Percentiles rank a stretch among this genome's conserved stretches.
Evolutionary conservation across 2,888 invertebrate genomes (phyloP).

Genomic region (Cantharis lateralis): DNA sequence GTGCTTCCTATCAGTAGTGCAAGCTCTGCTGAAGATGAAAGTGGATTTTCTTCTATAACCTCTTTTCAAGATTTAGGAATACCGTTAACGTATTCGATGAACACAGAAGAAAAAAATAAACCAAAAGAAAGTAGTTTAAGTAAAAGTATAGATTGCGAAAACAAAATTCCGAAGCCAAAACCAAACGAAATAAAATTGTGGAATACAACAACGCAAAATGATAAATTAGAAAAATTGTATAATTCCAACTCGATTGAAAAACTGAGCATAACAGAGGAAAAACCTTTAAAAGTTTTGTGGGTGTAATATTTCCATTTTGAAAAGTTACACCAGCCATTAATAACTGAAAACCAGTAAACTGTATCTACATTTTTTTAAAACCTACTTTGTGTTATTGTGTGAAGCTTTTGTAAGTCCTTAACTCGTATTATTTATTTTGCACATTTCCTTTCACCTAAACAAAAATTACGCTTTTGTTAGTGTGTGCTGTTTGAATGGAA

Average conservation of each 20-base stretch:
- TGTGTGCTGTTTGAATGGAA: not conserved
- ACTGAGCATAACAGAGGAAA: not conserved
- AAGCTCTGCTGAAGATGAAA: slow-evolving; percentile 72
- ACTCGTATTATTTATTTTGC: not conserved
- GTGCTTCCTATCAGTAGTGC: slow-evolving; percentile 46
- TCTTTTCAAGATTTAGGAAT: slow-evolving; percentile 83
- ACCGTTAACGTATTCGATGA: slow-evolving; percentile 57
- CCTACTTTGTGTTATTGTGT: not conserved
- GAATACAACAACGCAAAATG: not conserved
- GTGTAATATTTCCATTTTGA: not conserved
- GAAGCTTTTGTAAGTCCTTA: not conserved
- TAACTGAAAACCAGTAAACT: not conserved
- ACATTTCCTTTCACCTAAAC: not conserved
- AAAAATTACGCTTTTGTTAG: not conserved
- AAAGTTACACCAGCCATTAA: not conserved
- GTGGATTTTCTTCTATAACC: slow-evolving; percentile 84
- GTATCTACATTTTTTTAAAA: not conserved
- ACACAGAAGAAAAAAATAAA: slow-evolving; percentile 33
- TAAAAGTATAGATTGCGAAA: not conserved
- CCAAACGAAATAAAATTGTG: not conserved
- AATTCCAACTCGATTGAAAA: not conserved
- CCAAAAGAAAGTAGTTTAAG: not conserved
- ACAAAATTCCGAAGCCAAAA: not conserved
- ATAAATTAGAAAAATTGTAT: not conserved
- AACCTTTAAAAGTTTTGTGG: not conserved